These are phyloP conservation scores for Brachionus manjavacas DNA, from an alignment of 1,140 invertebrate species.

Conservation along the genomic window DNA sequence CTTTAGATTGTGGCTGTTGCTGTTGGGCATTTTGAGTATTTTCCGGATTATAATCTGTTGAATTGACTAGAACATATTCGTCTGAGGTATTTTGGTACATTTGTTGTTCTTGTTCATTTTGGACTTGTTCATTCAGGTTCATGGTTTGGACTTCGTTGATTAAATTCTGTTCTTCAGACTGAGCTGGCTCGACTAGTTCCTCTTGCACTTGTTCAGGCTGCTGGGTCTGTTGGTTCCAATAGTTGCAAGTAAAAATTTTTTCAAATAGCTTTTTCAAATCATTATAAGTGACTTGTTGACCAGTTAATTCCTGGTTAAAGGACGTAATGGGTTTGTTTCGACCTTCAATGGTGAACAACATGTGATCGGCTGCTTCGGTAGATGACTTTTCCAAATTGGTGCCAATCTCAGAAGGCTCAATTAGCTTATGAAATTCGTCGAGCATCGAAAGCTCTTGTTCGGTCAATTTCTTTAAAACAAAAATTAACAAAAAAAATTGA, in stretches of 20 bases:
- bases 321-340: slow-evolving; percentile 13
- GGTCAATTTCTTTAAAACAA: background rate
- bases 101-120: background rate
- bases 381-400: background rate
- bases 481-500: background rate
- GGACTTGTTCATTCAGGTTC: slow-evolving; percentile 2
- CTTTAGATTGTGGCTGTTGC: slow-evolving; percentile 20
- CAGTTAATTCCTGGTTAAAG: background rate
- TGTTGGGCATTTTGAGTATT: slow-evolving; percentile 4
- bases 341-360: background rate
- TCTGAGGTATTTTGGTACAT: slow-evolving; percentile 38
- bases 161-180: slow-evolving; percentile 22
- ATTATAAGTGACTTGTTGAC: slow-evolving; percentile 1
- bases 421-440: slow-evolving; percentile 34
- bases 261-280: slow-evolving; percentile 37
- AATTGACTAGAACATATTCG: slow-evolving; percentile 35
- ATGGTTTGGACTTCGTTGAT: background rate
- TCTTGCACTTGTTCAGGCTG: background rate
- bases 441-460: background rate
- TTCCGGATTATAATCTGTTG: background rate
- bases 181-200: background rate
- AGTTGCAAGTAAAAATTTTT: background rate
- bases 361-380: slow-evolving; percentile 6
- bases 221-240: background rate
- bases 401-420: background rate